Conservation (phyloP, 1,140 invertebrate genomes). For the Aphelinus atriplicis region DNA sequence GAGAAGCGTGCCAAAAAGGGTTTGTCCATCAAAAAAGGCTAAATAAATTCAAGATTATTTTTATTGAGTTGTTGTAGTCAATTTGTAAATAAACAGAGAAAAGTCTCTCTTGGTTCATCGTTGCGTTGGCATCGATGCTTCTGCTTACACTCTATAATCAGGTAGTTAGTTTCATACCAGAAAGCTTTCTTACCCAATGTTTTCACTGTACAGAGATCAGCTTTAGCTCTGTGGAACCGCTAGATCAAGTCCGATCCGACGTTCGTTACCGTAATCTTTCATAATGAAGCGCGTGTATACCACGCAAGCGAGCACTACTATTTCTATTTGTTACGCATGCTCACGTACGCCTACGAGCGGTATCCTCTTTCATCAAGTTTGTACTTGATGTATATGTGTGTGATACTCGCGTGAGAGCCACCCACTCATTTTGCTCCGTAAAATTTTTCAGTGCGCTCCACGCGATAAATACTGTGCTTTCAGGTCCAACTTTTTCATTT, state of each 20-base stretch:
- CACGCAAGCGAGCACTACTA: background rate
- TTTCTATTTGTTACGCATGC: background rate
- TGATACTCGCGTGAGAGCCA: too few species aligned
- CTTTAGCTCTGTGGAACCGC: too few species aligned
- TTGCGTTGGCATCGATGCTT: slow-evolving; percentile 8
- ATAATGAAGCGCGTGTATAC: too few species aligned
- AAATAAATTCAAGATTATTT: too few species aligned
- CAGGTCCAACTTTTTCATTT: background rate
- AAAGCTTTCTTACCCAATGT: slow-evolving; percentile 43
- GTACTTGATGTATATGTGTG: background rate
- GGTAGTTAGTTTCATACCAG: slow-evolving; percentile 59
- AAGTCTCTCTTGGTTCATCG: background rate
- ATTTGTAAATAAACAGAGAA: too few species aligned
- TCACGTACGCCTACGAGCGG: background rate
- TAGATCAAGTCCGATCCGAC: too few species aligned
- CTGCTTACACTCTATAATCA: slow-evolving; percentile 53
- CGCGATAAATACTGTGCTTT: background rate
- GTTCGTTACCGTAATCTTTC: too few species aligned
- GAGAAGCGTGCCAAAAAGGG: too few species aligned
- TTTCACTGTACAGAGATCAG: too few species aligned
- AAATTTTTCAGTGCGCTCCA: background rate
- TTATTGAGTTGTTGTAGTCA: too few species aligned
- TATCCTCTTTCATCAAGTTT: background rate
- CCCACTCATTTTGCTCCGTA: background rate
- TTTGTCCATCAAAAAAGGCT: too few species aligned